A percentile compares a stretch with the other conserved stretches of the same genome.
These are phyloP conservation scores for Brachionus rotundiformis DNA, from an alignment of 1,140 invertebrate species.

Conservation along the genomic window DNA sequence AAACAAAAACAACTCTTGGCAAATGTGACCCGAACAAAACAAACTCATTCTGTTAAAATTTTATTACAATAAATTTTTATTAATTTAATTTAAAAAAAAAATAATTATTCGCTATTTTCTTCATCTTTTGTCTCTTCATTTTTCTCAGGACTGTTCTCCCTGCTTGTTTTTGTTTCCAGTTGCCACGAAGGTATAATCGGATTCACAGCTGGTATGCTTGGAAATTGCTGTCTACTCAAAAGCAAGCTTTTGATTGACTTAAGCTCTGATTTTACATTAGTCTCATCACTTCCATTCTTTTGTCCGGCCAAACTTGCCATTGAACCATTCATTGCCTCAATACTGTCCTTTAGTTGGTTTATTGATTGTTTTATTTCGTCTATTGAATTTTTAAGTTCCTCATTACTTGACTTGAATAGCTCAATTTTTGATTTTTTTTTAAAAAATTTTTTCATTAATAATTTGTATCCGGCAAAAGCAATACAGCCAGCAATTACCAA, in stretches of 20 bases:
- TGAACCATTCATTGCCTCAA: constrained; percentile 4
- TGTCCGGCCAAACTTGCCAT: neutral
- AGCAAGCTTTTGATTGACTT: constrained; percentile 35
- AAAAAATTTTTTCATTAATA: constrained; percentile 45
- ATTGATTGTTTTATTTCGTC: constrained; percentile 16
- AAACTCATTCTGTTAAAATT: neutral
- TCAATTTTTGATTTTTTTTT: constrained; percentile 36
- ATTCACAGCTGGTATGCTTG: constrained; percentile 6
- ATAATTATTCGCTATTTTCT: constrained; percentile 3
- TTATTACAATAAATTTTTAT: constrained; percentile 10
- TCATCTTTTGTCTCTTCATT: neutral
- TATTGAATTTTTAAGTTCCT: constrained; percentile 19
- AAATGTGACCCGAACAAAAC: neutral
- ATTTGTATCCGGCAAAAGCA: constrained; percentile 38
- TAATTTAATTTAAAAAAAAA: constrained; percentile 7
- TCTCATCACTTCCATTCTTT: neutral
- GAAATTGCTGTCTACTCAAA: constrained; percentile 42
- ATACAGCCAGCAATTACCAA: constrained; percentile 34
- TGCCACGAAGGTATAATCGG: constrained; percentile 44
- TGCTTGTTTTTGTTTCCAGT: constrained; percentile 2
- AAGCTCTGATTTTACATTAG: constrained; percentile 24
- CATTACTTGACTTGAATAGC: neutral
- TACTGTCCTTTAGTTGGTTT: neutral
- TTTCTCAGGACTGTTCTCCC: neutral
- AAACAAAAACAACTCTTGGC: neutral